A percentile compares a stretch with the other conserved stretches of the same genome.
Conservation (phyloP, 2,113 vertebrate genomes). For the Heterotis niloticus region DNA sequence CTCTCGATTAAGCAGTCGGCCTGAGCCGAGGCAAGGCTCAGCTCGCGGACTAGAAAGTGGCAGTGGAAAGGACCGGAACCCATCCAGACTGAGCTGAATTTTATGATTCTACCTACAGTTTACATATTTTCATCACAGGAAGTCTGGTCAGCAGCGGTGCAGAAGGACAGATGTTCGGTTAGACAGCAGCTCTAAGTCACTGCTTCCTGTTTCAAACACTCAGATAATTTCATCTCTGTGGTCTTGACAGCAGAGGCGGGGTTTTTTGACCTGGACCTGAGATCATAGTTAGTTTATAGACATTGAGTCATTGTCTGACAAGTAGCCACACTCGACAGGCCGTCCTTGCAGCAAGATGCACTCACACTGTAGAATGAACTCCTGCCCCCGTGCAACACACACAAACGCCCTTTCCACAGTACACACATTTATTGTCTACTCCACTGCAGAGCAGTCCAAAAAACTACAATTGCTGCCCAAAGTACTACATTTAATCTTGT, state of each 20-base stretch:
- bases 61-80: not conserved
- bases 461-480: no score
- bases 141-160: not conserved
- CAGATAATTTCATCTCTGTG: slow-evolving; percentile 61
- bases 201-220: slow-evolving; percentile 53
- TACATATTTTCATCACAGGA: not conserved
- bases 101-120: not conserved
- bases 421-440: not conserved
- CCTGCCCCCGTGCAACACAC: not conserved
- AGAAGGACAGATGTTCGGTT: not conserved
- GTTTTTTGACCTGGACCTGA: slow-evolving; percentile 45
- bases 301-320: slow-evolving; percentile 60
- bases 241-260: slow-evolving; percentile 60
- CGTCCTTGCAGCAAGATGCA: not conserved
- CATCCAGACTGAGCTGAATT: not conserved
- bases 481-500: not conserved
- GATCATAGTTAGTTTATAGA: slow-evolving; percentile 55
- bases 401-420: not conserved
- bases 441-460: slow-evolving; percentile 4
- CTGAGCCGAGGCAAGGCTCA: slow-evolving; percentile 32
- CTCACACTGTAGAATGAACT: not conserved
- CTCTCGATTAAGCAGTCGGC: slow-evolving; percentile 38
- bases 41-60: slow-evolving; percentile 19
- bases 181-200: slow-evolving; percentile 25
- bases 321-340: slow-evolving; percentile 17